Evolutionary conservation across 2,797 vertebrate species (phyloP), one percentile per base, ranked within the genome.

Genomic region (Psittacula echo): DNA sequence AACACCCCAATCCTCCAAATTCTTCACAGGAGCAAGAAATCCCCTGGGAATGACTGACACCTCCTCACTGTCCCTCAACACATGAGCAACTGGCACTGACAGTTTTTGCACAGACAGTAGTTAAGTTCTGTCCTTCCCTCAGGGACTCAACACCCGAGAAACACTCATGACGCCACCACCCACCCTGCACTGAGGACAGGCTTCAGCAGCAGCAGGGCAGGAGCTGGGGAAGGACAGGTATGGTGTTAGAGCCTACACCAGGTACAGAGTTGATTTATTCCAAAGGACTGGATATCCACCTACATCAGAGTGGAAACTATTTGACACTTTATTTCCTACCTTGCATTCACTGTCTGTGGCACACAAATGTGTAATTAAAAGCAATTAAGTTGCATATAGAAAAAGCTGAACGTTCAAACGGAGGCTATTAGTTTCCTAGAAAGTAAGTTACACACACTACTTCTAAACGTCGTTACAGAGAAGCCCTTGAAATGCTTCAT

Each of bases 151-250:
- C 37, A 16, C 11, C 18, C 24, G 41, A 37, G 37, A 29, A 79
- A 18, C 0, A 0, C 22, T 34, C 7, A 3, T 0, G 0, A 3
- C 37, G 54, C 23, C 39, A 23, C 15, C 11, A 5, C 5, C 7
- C 9, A 11, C 44, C 41, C 37, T 21, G 58, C 22, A 6, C 27
- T 3, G 11, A 26, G 45, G 5, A 13, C 2, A 68, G 47, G 29
- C 67, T n/a, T 13, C 29, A 29, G n/a, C 37, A 7, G 11, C 56
- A 58, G 56, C 37, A 61, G 4, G n/a, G 71, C 34, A 32, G 39
- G 26, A 12, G 39, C 39, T 17, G 24, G 8, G 45, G 19, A 14
- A 32, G 12, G 58, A 10, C 16, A 23, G 24, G n/a, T 7, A 2
- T 4, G 5, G 13, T 27, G 13, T 4, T 7, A 7, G 22, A 53